Conservation (phyloP, 2,113 vertebrate species). For the Gopherus flavomarginatus region DNA sequence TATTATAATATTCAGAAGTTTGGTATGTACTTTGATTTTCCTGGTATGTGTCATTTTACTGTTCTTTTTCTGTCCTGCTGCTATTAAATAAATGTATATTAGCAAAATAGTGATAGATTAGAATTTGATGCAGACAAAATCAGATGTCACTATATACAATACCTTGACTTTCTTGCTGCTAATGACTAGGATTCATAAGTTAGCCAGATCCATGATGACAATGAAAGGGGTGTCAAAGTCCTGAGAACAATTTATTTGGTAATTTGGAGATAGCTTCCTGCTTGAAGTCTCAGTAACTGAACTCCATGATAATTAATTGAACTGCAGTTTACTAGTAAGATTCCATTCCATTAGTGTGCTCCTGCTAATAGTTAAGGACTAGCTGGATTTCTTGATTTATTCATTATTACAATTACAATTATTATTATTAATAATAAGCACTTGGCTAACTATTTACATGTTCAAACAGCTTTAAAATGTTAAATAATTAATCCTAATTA, state of each 20-base stretch:
- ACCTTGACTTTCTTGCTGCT: neutral
- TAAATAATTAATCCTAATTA: neutral
- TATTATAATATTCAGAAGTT: neutral
- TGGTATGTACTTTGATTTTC: neutral
- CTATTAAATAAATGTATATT: neutral
- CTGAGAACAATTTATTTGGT: neutral
- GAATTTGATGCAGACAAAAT: neutral
- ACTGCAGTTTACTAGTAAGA: slow-evolving; percentile 1
- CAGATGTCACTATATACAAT: neutral
- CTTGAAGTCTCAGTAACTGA: neutral
- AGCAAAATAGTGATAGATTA: neutral
- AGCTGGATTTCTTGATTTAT: neutral
- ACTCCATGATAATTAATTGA: neutral
- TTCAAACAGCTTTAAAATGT: neutral
- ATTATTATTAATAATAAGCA: neutral
- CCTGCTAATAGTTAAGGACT: neutral
- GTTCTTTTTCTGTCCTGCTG: neutral
- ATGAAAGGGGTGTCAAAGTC: neutral
- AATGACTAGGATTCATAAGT: neutral
- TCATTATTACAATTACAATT: neutral
- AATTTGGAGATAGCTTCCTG: neutral
- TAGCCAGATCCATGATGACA: neutral
- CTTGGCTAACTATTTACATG: neutral
- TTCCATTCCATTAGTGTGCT: neutral
- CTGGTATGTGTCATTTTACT: neutral